phyloP scores from a whole-genome alignment of 2,888 invertebrate species.

The Drosophila borealis region DNA sequence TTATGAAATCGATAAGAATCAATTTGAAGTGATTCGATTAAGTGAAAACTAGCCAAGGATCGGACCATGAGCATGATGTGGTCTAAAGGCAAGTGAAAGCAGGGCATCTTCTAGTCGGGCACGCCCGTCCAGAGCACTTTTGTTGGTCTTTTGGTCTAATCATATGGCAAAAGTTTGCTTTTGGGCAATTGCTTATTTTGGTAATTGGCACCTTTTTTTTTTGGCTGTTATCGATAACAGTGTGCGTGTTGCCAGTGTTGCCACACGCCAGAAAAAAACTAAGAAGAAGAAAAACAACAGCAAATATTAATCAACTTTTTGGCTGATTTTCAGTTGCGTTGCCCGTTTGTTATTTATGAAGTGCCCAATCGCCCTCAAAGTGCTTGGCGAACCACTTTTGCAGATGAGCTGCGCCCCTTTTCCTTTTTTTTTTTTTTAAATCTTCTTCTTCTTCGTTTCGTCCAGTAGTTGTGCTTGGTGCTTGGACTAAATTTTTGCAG shows the following conservation, averaged over 20 bases:
- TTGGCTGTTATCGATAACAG: conserved; percentile 41
- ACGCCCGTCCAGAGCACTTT: neutral
- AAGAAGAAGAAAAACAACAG: neutral
- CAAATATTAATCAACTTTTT: conserved; percentile 30
- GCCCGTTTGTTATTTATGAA: conserved; percentile 47
- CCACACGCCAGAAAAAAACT: conserved; percentile 3
- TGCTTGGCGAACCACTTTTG: conserved; percentile 50
- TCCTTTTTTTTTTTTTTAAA: conserved; percentile 5
- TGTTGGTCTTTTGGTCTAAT: conserved; percentile 18
- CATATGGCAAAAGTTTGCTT: conserved; percentile 18
- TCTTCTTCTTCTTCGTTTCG: conserved; percentile 8
- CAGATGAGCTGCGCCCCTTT: conserved; percentile 66
- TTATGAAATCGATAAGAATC: no score
- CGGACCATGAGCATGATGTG: no score
- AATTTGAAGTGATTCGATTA: no score
- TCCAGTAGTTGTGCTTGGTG: conserved; percentile 5
- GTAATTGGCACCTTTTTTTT: conserved; percentile 74
- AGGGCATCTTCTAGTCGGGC: no score
- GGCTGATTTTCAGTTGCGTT: conserved; percentile 34
- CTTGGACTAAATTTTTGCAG: conserved; percentile 32
- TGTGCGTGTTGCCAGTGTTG: conserved; percentile 2
- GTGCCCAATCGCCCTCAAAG: neutral
- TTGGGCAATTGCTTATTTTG: conserved; percentile 60
- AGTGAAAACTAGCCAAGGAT: no score
- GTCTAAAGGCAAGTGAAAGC: no score